Conservation (phyloP, 1,140 invertebrate genomes). For the Xylocopa sonorina region DNA sequence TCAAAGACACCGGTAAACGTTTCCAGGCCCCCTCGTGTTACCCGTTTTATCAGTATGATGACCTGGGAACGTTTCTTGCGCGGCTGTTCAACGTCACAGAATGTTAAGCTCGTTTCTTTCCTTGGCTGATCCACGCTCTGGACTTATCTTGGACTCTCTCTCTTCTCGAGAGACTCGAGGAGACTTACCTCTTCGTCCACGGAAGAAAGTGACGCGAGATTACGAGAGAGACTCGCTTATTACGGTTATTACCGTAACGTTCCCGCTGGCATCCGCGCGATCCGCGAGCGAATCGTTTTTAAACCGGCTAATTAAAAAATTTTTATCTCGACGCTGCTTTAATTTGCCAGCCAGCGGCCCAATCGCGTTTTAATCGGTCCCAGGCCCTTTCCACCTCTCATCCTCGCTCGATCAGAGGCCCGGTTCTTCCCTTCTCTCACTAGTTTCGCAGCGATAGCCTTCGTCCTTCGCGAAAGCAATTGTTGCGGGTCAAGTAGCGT, state of each 20-base stretch:
- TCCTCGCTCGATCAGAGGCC: conserved; percentile 8
- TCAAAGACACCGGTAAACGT: too few species aligned
- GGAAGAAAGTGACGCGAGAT: conserved; percentile 36
- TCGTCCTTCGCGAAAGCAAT: neutral
- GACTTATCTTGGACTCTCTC: conserved; percentile 24
- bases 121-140: neutral
- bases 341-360: conserved; percentile 12
- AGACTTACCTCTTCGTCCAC: neutral
- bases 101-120: conserved; percentile 15
- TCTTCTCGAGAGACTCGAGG: neutral
- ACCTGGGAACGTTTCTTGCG: neutral
- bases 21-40: too few species aligned
- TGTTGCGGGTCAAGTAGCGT: too few species aligned
- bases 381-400: too few species aligned
- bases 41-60: conserved; percentile 19
- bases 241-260: conserved; percentile 27
- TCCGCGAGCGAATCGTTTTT: neutral
- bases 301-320: conserved; percentile 36
- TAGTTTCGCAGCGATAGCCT: neutral
- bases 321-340: conserved; percentile 30
- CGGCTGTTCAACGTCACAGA: conserved; percentile 19
- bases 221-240: conserved; percentile 22
- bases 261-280: conserved; percentile 1
- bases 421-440: too few species aligned
- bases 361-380: conserved; percentile 23